Percentiles rank a stretch among this genome's conserved stretches.
These are phyloP conservation scores for Hydropsyche betteni DNA, from an alignment of 2,888 invertebrate species.

Conservation along the genomic window DNA sequence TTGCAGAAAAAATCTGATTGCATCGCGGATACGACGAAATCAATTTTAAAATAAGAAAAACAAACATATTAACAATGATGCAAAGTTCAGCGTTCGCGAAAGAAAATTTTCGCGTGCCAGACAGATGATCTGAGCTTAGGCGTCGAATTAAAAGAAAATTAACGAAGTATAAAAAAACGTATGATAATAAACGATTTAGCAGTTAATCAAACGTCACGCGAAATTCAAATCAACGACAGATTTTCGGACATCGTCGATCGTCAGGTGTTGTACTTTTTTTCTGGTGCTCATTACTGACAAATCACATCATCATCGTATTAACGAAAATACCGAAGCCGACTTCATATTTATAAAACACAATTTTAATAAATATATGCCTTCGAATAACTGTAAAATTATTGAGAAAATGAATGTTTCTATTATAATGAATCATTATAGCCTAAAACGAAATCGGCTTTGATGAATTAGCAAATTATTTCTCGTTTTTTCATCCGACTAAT, in stretches of 20 bases:
- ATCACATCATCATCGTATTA: not conserved
- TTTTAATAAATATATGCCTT: too few relatives aligned
- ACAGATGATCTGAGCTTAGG: not conserved
- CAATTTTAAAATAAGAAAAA: too few relatives aligned
- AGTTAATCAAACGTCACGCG: slow-evolving; percentile 20
- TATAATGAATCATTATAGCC: too few relatives aligned
- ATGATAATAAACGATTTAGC: slow-evolving; percentile 2
- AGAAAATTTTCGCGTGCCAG: too few relatives aligned
- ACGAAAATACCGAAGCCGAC: not conserved
- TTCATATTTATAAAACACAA: not conserved
- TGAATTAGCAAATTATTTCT: too few relatives aligned
- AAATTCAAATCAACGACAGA: slow-evolving; percentile 7
- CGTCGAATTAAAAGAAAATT: slow-evolving; percentile 1
- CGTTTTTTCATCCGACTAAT: not conserved
- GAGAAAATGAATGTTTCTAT: too few relatives aligned
- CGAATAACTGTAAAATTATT: too few relatives aligned
- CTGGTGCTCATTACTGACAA: not conserved
- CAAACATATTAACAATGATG: too few relatives aligned
- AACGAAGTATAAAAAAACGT: not conserved
- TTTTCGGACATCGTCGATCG: not conserved
- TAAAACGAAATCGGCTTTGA: too few relatives aligned
- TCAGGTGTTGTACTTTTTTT: not conserved
- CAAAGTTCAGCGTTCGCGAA: too few relatives aligned
- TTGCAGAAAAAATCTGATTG: slow-evolving; percentile 7
- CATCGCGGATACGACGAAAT: not conserved